Evolutionary conservation across 2,888 invertebrate genomes (phyloP).

Genomic region (Danaus chrysippus): DNA sequence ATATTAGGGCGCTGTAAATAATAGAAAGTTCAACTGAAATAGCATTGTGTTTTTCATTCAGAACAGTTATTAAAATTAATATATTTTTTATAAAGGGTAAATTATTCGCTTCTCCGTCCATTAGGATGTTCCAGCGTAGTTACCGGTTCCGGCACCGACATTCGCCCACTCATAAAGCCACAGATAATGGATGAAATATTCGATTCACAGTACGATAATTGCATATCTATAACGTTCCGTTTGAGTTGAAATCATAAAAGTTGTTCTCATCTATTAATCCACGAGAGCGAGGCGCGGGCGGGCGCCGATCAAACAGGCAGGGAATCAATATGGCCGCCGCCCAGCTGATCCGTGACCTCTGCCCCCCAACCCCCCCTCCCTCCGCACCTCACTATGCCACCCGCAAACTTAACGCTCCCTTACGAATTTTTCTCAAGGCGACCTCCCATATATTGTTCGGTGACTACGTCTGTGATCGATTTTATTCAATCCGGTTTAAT

Average conservation of each 20-base stretch:
- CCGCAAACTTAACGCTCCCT: constrained; percentile 62
- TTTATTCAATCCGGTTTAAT: constrained; percentile 18
- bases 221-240: constrained; percentile 44
- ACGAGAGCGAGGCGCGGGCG: constrained; percentile 53
- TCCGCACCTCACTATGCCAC: constrained; percentile 33
- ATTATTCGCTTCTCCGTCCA: neutral
- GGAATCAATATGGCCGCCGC: constrained; percentile 79
- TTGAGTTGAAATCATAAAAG: constrained; percentile 78
- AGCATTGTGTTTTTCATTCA: neutral
- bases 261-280: constrained; percentile 77
- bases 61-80: neutral
- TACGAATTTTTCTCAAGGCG: constrained; percentile 50
- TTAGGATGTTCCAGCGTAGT: constrained; percentile 1
- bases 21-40: neutral
- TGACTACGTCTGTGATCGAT: constrained; percentile 26
- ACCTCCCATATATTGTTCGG: constrained; percentile 31
- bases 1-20: no score
- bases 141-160: constrained; percentile 1
- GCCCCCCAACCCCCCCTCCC: constrained; percentile 46
- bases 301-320: constrained; percentile 76
- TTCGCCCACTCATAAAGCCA: constrained; percentile 2
- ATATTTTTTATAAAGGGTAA: neutral
- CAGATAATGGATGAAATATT: constrained; percentile 8
- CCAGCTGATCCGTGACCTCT: constrained; percentile 78
- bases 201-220: constrained; percentile 17